Conservation (phyloP, 2,113 vertebrate species). For the Hucho hucho region DNA sequence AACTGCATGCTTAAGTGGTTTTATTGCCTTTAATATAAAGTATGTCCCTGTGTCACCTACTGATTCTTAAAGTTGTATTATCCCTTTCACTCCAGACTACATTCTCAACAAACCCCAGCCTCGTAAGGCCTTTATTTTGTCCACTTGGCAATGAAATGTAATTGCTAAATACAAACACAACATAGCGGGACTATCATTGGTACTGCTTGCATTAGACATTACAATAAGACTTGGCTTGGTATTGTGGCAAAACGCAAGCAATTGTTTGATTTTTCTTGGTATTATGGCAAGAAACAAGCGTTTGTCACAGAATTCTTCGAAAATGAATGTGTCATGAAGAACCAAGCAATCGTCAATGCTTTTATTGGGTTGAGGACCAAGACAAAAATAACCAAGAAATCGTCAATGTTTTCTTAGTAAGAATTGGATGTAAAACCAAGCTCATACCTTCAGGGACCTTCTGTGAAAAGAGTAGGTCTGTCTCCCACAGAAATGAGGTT, state of each 20-base stretch:
- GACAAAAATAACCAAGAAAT: too few relatives aligned
- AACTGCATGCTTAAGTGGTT: conserved; percentile 37
- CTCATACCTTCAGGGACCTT: conserved; percentile 22
- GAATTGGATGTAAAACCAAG: too few relatives aligned
- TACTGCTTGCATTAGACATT: conserved; percentile 32
- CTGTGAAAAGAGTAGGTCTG: conserved; percentile 7
- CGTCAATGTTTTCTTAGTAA: conserved; percentile 10
- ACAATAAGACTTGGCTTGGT: not conserved
- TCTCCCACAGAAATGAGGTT: conserved; percentile 27
- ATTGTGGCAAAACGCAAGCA: too few relatives aligned
- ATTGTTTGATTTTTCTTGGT: too few relatives aligned
- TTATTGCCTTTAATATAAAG: conserved; percentile 32
- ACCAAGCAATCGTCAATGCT: not conserved
- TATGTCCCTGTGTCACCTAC: conserved; percentile 28
- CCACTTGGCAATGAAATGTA: conserved; percentile 44
- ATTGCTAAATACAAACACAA: conserved; percentile 34
- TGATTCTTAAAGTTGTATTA: conserved; percentile 32
- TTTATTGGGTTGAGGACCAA: conserved; percentile 13
- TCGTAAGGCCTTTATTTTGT: conserved; percentile 18
- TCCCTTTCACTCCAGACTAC: conserved; percentile 6
- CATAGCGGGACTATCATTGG: conserved; percentile 20
- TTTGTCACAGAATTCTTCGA: too few relatives aligned
- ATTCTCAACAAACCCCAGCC: conserved; percentile 34
- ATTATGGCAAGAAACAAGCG: too few relatives aligned
- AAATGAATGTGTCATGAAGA: too few relatives aligned